Base-by-base conservation (phyloP, 2,888 invertebrate genomes). In the Caenorhabditis drosophilae region DNA sequence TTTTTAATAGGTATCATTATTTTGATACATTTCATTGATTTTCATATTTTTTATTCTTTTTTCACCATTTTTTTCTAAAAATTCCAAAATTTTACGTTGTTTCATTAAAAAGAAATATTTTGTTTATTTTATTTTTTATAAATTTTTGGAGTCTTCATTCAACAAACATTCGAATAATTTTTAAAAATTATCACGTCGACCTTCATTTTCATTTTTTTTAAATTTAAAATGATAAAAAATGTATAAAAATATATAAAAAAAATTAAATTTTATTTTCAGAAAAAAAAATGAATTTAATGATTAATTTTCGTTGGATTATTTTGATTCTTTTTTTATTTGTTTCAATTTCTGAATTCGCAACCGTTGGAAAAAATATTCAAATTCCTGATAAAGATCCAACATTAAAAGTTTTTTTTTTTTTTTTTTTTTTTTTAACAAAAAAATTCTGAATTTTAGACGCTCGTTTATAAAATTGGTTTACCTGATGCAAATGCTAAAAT, bases 361-460 rank as follows among this genome's bases (percentile, higher is more conserved):
- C 62, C 26, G 49, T 63, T 36, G 63, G 63, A 15, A 58, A 58
- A 34, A 40, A 44, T 25, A 4, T 63, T 0, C 63, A 63, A 38
- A 54, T 63, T 34, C 63, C 63, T 2, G 63, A 63, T 54, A 63
- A 63, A 47, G 63, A 63, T 50, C 63, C 57, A 1, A 58, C 57
- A 20, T 53, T 63, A 41, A 57, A 50, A 45, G 63, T 63, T n/a
- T n/a, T 34, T 31, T n/a, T 7, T 42, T 23, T 22, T 42, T 23
- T 42, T 9, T 7, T n/a, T 42, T 22, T 2, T 3, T 23, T 18
- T 7, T 40, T 20, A 40, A 15, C 42, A 22, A 15, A 31, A 34
- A 38, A 34, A 25, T 4, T 35, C 26, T 34, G 26, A 16, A 16
- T 25, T 38, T 49, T 38, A 63, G 63, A 36, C 38, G 7, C 46